A percentile compares a stretch with the other conserved stretches of the same genome.
Evolutionary conservation across 2,797 vertebrate genomes (phyloP).

Genomic region (Sebastes baramenuke): DNA sequence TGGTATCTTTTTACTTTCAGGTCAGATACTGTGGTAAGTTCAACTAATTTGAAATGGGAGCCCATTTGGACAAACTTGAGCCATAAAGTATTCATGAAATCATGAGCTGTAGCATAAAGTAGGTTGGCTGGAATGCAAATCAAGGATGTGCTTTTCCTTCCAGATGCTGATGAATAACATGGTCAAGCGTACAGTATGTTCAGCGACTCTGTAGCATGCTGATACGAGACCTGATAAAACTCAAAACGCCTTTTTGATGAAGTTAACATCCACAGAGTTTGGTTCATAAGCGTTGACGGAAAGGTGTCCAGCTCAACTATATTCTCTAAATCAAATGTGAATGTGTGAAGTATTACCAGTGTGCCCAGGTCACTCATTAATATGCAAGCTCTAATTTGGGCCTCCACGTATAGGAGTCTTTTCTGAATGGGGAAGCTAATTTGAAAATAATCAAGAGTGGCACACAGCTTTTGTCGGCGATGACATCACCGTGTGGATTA

Average conservation of each 20-base stretch:
- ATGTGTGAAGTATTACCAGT: slow-evolving; percentile 16
- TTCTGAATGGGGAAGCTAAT: slow-evolving; percentile 69
- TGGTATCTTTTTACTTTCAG: slow-evolving; percentile 35
- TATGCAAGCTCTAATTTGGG: slow-evolving; percentile 62
- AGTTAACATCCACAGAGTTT: background rate
- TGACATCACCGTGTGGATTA: slow-evolving; percentile 68
- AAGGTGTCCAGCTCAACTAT: background rate
- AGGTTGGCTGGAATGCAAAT: slow-evolving; percentile 43
- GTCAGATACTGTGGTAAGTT: slow-evolving; percentile 29
- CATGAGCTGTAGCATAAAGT: slow-evolving; percentile 33
- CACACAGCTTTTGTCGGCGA: slow-evolving; percentile 59
- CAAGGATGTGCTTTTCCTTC: slow-evolving; percentile 11
- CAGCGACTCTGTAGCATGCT: background rate
- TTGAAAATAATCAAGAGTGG: slow-evolving; percentile 73
- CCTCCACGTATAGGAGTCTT: slow-evolving; percentile 39
- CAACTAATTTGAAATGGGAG: slow-evolving; percentile 39
- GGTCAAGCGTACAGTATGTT: slow-evolving; percentile 29
- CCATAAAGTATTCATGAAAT: slow-evolving; percentile 53
- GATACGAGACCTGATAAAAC: slow-evolving; percentile 3
- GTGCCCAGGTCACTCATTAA: slow-evolving; percentile 48
- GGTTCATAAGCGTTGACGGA: background rate
- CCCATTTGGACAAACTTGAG: slow-evolving; percentile 35
- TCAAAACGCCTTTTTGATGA: background rate
- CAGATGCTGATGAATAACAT: slow-evolving; percentile 58
- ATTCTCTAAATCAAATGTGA: slow-evolving; percentile 25